Evolutionary conservation across 2,113 vertebrate genomes (phyloP).

Genomic region (Grus americana): DNA sequence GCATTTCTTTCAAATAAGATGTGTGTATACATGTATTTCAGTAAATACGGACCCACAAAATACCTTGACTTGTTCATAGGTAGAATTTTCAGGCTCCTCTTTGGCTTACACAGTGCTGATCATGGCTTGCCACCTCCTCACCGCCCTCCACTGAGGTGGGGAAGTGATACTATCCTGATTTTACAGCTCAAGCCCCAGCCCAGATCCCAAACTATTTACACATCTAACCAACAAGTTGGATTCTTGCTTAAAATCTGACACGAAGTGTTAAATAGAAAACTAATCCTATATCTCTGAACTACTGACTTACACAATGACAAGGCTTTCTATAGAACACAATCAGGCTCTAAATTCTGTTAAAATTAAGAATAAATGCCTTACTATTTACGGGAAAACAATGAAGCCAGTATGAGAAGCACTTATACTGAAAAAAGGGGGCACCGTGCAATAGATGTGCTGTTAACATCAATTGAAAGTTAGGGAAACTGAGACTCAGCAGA

Average conservation of each 20-base stretch:
- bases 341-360: not conserved
- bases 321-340: not conserved
- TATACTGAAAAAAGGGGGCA: not conserved
- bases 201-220: not conserved
- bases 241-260: not conserved
- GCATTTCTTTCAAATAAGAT: not conserved
- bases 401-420: not conserved
- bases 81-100: not conserved
- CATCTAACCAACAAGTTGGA: not conserved
- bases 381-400: not conserved
- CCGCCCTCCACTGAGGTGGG: fast-evolving
- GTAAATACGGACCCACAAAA: not conserved
- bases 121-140: not conserved
- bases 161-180: not conserved
- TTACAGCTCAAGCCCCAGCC: not conserved
- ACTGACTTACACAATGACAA: not conserved
- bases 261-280: not conserved
- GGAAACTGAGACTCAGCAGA: not conserved
- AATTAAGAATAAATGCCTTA: not conserved
- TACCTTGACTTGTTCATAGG: not conserved
- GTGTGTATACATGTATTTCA: not conserved
- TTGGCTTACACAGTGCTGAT: not conserved
- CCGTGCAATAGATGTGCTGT: fast-evolving
- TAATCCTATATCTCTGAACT: not conserved
- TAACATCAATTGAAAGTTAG: not conserved